phyloP scores from a whole-genome alignment of 1,140 invertebrate species.

The Oedothorax gibbosus region DNA sequence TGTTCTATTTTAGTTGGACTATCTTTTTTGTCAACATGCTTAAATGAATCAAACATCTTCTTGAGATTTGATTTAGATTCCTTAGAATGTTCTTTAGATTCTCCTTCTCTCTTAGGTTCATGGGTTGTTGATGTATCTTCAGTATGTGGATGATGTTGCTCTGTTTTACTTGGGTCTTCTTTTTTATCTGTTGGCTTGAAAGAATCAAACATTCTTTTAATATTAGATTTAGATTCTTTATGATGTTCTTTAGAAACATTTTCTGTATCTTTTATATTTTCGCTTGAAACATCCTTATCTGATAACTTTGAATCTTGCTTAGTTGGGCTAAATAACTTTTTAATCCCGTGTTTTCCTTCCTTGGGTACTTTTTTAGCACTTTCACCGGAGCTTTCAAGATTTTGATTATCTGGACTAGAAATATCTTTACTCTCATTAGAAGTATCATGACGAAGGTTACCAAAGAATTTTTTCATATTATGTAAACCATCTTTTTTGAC shows the following conservation, averaged over 20 bases:
- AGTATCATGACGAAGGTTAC: constrained; percentile 31
- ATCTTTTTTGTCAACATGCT: constrained; percentile 1
- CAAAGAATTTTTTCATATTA: constrained; percentile 46
- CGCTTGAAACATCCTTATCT: background rate
- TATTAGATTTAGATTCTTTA: constrained; percentile 21
- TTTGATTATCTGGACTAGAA: background rate
- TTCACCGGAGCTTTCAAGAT: background rate
- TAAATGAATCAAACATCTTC: constrained; percentile 45
- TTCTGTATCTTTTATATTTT: constrained; percentile 2
- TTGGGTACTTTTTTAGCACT: background rate
- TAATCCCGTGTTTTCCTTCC: constrained; percentile 19
- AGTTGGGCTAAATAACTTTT: constrained; percentile 32
- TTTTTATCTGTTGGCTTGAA: background rate
- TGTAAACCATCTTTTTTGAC: constrained; percentile 34
- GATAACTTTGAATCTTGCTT: constrained; percentile 1
- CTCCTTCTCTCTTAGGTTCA: background rate
- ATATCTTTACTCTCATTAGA: constrained; percentile 14
- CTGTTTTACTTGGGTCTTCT: too few relatives aligned
- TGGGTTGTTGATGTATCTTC: too few relatives aligned
- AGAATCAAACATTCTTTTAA: constrained; percentile 45
- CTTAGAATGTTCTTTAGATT: background rate
- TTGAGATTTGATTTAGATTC: constrained; percentile 24
- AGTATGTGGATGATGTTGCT: too few relatives aligned
- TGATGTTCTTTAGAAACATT: background rate
- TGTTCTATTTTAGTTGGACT: background rate